Base-by-base conservation (phyloP, 2,797 vertebrate species). In the Lepilemur septentrionalis region DNA sequence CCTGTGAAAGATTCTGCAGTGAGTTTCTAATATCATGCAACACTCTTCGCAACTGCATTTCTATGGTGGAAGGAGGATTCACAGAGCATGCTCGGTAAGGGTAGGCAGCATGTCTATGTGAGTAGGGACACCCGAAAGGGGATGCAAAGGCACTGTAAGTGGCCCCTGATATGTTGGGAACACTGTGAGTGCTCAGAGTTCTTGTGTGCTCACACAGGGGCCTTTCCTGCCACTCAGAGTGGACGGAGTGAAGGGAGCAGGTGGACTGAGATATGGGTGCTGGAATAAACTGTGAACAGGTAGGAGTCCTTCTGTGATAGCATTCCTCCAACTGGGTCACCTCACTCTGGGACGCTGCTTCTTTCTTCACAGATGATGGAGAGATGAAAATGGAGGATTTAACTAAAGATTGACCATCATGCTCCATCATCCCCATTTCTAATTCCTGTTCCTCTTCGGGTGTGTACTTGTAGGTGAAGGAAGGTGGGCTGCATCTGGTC, bases 11-110 rank as follows among this genome's bases (percentile, higher is more conserved):
- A 98, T 99, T 99, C 96, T 99, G 99, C 87, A 99, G 98, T 0
- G 99, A 99, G 97, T 98, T 99, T 96, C 99, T 98, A 98, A 99
- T 99, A 80, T 99, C 99, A 2, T 99, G 99, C 32, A 99, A 98
- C 43, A 99, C 99, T 97, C 99, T 99, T 87, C 99, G 99, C 50
- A 99, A 98, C 97, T 99, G 99, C 99, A 99, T 99, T 98, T 99
- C 99, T 1, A 99, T 99, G 61, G 98, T 99, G 78, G 99, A 99
- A 2, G 99, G 99, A 0, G 99, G 97, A 89, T 98, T 98, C 78
- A 69, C 20, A 11, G 98, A 69, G 73, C 95, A 98, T 0, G 91
- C 61, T 59, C 97, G 92, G 97, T 98, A 97, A 35, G 98, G 85
- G 87, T 94, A 97, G 84, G 98, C 98, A 50, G 95, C 43, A 13